Conservation (phyloP, 92 coral and sea anemone species). For the Actinernus sp. region DNA sequence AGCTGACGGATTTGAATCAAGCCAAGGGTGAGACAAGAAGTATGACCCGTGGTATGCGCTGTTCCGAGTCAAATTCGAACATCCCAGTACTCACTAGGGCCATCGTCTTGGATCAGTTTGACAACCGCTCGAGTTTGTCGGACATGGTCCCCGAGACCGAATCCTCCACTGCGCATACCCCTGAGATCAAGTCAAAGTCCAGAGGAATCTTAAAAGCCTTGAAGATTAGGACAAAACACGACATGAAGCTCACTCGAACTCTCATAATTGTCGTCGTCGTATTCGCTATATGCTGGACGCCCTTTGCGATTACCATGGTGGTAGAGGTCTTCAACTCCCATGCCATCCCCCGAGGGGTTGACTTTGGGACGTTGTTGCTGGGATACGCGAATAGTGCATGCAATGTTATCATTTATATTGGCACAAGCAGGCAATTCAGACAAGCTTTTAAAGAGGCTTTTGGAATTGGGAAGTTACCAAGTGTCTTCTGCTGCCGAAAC, state of each 20-base stretch:
- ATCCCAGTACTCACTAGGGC: neutral
- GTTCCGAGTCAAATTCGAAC: too few species aligned
- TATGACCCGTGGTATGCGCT: too few species aligned
- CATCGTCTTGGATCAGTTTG: neutral
- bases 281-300: conserved; percentile 77
- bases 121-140: conserved; percentile 2
- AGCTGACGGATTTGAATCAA: neutral
- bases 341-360: conserved; percentile 58
- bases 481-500: too few species aligned
- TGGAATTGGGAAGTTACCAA: neutral
- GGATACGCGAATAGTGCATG: conserved; percentile 81
- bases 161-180: neutral
- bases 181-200: neutral
- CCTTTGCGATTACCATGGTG: conserved; percentile 82
- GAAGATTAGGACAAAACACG: neutral
- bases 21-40: neutral
- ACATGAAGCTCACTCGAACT: conserved; percentile 57
- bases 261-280: conserved; percentile 68
- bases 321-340: conserved; percentile 38
- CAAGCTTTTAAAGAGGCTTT: conserved; percentile 3
- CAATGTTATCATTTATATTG: conserved; percentile 57
- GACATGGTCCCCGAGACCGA: neutral
- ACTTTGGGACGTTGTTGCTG: conserved; percentile 66
- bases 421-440: conserved; percentile 7
- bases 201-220: neutral